These are phyloP conservation scores for Chelon labrosus DNA, from an alignment of 2,797 vertebrate species.

Conservation along the genomic window DNA sequence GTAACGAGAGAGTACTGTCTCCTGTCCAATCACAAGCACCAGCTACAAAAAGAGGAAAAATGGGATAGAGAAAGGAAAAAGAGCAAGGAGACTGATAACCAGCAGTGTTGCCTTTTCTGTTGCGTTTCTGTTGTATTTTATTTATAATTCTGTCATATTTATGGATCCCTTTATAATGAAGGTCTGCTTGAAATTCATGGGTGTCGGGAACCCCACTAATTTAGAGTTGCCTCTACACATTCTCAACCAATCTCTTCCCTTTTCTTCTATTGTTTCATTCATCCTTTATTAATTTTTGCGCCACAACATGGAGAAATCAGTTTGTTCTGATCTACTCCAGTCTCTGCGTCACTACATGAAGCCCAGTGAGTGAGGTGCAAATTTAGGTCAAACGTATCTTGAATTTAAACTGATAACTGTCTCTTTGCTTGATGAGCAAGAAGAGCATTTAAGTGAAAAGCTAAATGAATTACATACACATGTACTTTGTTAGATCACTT, in stretches of 20 bases:
- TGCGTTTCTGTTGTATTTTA: constrained; percentile 71
- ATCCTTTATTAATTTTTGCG: constrained; percentile 32
- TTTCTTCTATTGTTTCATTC: constrained; percentile 40
- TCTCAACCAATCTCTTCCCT: constrained; percentile 51
- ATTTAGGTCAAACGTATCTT: constrained; percentile 33
- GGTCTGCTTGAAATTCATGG: constrained; percentile 55
- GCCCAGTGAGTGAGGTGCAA: constrained; percentile 18
- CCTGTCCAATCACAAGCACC: constrained; percentile 82
- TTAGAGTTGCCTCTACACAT: constrained; percentile 64
- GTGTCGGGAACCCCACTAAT: constrained; percentile 57
- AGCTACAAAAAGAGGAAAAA: constrained; percentile 63
- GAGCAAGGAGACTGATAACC: constrained; percentile 75
- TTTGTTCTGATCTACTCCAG: constrained; percentile 23
- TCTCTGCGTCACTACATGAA: constrained; percentile 32
- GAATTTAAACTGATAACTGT: constrained; percentile 20
- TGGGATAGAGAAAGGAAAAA: constrained; percentile 56
- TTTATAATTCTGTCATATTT: constrained; percentile 76
- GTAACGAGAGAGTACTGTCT: constrained; percentile 69
- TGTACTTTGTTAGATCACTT: constrained; percentile 21
- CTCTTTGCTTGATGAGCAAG: constrained; percentile 19
- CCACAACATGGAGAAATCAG: constrained; percentile 33
- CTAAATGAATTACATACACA: constrained; percentile 10
- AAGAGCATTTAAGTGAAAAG: background rate
- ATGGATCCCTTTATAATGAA: constrained; percentile 78
- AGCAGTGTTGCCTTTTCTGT: constrained; percentile 86